A percentile compares a stretch with the other conserved stretches of the same genome.
phyloP scores from a whole-genome alignment of 2,797 vertebrate genomes.

The Coregonus suidteri region DNA sequence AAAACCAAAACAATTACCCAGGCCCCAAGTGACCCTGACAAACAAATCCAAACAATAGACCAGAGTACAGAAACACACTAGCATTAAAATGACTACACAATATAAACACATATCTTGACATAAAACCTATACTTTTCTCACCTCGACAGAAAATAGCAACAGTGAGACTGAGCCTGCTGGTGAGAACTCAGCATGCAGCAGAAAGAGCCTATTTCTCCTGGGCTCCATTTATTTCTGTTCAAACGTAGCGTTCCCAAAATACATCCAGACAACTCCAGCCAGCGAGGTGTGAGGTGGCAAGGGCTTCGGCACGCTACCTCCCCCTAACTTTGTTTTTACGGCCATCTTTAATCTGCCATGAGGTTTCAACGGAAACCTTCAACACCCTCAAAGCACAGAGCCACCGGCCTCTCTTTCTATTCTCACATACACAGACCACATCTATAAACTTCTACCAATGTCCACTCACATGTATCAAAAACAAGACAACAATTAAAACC shows the following conservation, averaged over 20 bases:
- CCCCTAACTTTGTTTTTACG: constrained; percentile 77
- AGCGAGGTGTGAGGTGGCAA: constrained; percentile 77
- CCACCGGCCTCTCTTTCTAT: constrained; percentile 66
- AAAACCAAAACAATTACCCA: neutral
- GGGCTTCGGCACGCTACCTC: constrained; percentile 72
- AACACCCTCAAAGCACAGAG: constrained; percentile 73
- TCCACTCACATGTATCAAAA: neutral
- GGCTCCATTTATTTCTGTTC: constrained; percentile 71
- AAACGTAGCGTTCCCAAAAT: constrained; percentile 79
- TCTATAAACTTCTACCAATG: neutral
- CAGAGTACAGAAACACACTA: neutral
- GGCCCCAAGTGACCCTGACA: neutral
- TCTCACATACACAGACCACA: constrained; percentile 25
- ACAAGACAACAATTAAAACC: neutral
- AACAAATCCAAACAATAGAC: neutral
- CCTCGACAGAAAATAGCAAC: neutral
- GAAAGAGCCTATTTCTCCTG: constrained; percentile 58
- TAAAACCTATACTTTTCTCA: neutral
- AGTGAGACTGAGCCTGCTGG: constrained; percentile 50
- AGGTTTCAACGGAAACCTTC: constrained; percentile 75
- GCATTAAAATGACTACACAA: neutral
- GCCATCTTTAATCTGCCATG: constrained; percentile 76
- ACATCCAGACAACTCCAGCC: constrained; percentile 80
- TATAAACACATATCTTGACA: neutral
- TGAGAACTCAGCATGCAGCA: constrained; percentile 60